These are phyloP conservation scores for Rhyzopertha dominica DNA, from an alignment of 1,140 invertebrate genomes.

Conservation along the genomic window DNA sequence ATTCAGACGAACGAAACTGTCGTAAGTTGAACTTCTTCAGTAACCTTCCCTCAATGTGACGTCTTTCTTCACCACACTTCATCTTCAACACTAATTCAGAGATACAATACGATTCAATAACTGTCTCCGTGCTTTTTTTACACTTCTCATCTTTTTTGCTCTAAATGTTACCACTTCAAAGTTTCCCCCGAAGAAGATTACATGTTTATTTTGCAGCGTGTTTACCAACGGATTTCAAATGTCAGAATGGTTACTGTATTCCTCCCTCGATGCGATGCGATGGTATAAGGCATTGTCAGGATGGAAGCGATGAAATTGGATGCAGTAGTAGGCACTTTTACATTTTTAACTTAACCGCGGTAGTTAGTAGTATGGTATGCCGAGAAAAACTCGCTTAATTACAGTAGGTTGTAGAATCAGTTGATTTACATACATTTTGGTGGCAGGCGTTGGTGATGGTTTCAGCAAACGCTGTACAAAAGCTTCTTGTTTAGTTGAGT, in stretches of 20 bases:
- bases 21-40: slow-evolving; percentile 40
- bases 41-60: not conserved
- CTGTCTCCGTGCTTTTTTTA: not conserved
- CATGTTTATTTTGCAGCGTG: slow-evolving; percentile 54
- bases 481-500: too few relatives aligned
- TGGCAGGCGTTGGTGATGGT: slow-evolving; percentile 18
- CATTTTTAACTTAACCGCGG: slow-evolving; percentile 11
- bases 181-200: too few relatives aligned
- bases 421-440: slow-evolving; percentile 6
- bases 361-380: slow-evolving; percentile 4
- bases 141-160: slow-evolving; percentile 2
- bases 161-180: too few relatives aligned
- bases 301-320: slow-evolving; percentile 64
- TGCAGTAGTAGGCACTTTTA: slow-evolving; percentile 25
- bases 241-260: slow-evolving; percentile 60
- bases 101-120: not conserved
- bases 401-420: too few relatives aligned
- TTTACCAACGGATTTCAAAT: slow-evolving; percentile 55
- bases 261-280: slow-evolving; percentile 64
- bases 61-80: too few relatives aligned
- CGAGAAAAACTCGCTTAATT: too few relatives aligned
- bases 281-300: slow-evolving; percentile 65
- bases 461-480: too few relatives aligned
- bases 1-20: slow-evolving; percentile 52
- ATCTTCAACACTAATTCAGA: too few relatives aligned